phyloP scores from a whole-genome alignment of 2,888 invertebrate genomes.

The Apotomis turbidana region DNA sequence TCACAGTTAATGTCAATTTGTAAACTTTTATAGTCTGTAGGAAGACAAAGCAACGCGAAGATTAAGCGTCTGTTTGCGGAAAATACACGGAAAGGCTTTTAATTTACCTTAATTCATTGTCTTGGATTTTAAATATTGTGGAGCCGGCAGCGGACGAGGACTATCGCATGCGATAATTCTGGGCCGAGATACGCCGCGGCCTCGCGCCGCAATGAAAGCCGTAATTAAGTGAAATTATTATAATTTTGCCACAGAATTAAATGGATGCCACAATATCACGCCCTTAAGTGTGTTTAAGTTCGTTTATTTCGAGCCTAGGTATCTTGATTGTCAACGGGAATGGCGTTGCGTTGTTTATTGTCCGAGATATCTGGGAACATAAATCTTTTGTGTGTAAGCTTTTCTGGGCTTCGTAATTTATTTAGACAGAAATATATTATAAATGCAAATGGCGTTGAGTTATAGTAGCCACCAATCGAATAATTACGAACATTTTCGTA shows the following conservation, averaged over 20 bases:
- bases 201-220: conserved; percentile 75
- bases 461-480: conserved; percentile 34
- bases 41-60: conserved; percentile 36
- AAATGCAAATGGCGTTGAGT: conserved; percentile 37
- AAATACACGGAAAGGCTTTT: conserved; percentile 71
- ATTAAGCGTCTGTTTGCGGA: conserved; percentile 52
- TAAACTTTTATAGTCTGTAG: conserved; percentile 27
- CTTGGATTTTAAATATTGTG: conserved; percentile 56
- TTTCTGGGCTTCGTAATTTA: conserved; percentile 40
- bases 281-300: conserved; percentile 67
- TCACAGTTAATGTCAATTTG: conserved; percentile 18
- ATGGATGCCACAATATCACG: conserved; percentile 76
- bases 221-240: conserved; percentile 82
- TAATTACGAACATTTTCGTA: conserved; percentile 20
- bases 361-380: conserved; percentile 40
- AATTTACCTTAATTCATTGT: conserved; percentile 71
- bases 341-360: conserved; percentile 48
- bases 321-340: conserved; percentile 56
- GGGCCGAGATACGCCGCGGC: conserved; percentile 67
- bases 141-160: conserved; percentile 28
- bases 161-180: conserved; percentile 58
- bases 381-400: conserved; percentile 42
- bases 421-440: conserved; percentile 40
- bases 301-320: conserved; percentile 48
- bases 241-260: conserved; percentile 77